Evolutionary conservation across 2,113 vertebrate species (phyloP).

Genomic region (Suricata suricatta): DNA sequence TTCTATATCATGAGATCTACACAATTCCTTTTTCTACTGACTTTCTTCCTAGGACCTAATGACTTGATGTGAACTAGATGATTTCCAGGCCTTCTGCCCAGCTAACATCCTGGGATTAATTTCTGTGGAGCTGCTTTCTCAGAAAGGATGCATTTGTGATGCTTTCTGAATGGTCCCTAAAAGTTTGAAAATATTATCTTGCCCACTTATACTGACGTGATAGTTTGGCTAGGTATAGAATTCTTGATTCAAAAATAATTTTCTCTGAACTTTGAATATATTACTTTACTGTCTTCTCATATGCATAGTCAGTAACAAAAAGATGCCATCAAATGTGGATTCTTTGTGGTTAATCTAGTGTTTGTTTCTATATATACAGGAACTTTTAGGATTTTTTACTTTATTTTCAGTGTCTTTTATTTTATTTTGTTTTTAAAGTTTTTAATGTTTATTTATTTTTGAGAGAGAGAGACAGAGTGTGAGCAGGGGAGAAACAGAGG

Average conservation of each 20-base stretch:
- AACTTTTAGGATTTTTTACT: neutral
- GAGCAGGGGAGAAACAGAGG: too few species aligned
- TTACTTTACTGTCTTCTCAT: neutral
- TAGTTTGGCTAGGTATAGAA: constrained; percentile 27
- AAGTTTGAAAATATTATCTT: neutral
- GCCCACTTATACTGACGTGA: neutral
- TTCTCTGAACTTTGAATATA: neutral
- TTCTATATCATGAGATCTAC: neutral
- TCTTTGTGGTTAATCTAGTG: neutral
- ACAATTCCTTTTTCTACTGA: neutral
- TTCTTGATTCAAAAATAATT: neutral
- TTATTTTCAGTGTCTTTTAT: neutral
- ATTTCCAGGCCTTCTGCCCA: neutral
- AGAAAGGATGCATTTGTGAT: neutral
- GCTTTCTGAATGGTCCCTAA: neutral
- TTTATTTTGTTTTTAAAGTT: too few species aligned
- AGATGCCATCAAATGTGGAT: neutral
- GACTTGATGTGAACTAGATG: neutral
- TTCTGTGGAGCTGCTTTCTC: neutral
- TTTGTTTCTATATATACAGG: neutral
- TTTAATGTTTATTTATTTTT: too few species aligned
- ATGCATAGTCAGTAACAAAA: neutral
- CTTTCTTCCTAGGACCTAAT: neutral
- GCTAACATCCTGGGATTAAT: neutral
- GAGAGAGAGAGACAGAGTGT: too few species aligned